phyloP scores from a whole-genome alignment of 2,888 invertebrate genomes.

The Patella ulyssiponensis region DNA sequence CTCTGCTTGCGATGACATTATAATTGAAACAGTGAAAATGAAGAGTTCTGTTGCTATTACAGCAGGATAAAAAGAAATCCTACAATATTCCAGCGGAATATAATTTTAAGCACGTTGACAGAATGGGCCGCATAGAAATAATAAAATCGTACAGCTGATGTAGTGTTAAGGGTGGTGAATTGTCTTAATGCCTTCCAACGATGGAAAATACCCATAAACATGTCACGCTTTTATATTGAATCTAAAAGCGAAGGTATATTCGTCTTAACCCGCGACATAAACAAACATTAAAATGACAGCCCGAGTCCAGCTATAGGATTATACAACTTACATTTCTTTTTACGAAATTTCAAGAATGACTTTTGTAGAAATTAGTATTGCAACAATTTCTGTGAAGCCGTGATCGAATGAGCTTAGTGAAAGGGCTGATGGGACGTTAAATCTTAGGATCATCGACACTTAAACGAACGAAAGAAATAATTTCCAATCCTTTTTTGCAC shows the following conservation, averaged over 20 bases:
- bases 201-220: background rate
- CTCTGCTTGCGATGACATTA: too few relatives aligned
- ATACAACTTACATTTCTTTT: background rate
- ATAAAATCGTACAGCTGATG: background rate
- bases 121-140: background rate
- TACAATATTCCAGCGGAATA: background rate
- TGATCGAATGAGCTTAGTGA: background rate
- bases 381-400: background rate
- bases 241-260: constrained; percentile 9
- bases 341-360: background rate
- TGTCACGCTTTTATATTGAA: background rate
- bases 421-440: too few relatives aligned
- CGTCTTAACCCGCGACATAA: background rate
- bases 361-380: constrained; percentile 4
- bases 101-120: constrained; percentile 3
- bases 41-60: too few relatives aligned
- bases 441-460: too few relatives aligned
- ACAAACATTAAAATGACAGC: constrained; percentile 7
- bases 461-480: too few relatives aligned
- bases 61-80: background rate
- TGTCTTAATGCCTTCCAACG: background rate
- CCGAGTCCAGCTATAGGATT: background rate
- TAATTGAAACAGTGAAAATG: too few relatives aligned
- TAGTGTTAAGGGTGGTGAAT: background rate
- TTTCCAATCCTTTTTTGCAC: too few relatives aligned